phyloP scores from a whole-genome alignment of 2,113 vertebrate species.

The Abramis brama region DNA sequence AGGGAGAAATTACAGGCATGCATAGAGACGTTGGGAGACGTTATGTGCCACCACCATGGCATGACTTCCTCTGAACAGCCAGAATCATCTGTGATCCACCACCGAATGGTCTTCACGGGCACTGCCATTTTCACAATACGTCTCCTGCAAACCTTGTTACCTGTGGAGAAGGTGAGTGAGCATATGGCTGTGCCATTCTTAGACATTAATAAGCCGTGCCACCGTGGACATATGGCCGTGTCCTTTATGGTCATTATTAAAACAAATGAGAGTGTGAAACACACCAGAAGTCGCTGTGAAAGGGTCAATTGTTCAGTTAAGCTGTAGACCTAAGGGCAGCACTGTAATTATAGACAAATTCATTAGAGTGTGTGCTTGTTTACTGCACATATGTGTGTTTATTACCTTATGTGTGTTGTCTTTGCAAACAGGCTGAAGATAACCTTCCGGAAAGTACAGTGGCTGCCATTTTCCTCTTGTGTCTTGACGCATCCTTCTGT shows the following conservation, averaged over 20 bases:
- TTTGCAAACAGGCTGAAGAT: constrained; percentile 77
- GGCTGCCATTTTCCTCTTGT: constrained; percentile 84
- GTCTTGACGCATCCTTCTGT: constrained; percentile 86
- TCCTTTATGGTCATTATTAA: constrained; percentile 63
- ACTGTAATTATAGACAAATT: background rate
- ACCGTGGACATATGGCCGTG: constrained; percentile 13
- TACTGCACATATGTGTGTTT: background rate
- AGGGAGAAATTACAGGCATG: constrained; percentile 82
- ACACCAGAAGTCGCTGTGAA: constrained; percentile 31
- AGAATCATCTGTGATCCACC: constrained; percentile 76
- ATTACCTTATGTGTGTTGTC: constrained; percentile 26
- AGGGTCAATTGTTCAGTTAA: constrained; percentile 41
- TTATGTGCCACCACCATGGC: constrained; percentile 80
- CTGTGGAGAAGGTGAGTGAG: constrained; percentile 90
- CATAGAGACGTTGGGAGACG: constrained; percentile 84
- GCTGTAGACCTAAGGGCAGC: constrained; percentile 11
- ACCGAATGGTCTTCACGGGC: constrained; percentile 85
- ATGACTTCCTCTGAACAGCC: constrained; percentile 71
- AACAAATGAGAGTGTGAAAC: constrained; percentile 39
- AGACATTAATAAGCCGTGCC: constrained; percentile 37
- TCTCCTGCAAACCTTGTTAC: constrained; percentile 87
- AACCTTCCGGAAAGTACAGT: constrained; percentile 82
- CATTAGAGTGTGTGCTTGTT: constrained; percentile 28
- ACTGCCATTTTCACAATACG: constrained; percentile 83
- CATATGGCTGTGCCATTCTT: constrained; percentile 37